Evolutionary conservation across 2,888 invertebrate genomes (phyloP), one percentile per base, ranked within the genome.

Genomic region (Alviniconcha strummeri): DNA sequence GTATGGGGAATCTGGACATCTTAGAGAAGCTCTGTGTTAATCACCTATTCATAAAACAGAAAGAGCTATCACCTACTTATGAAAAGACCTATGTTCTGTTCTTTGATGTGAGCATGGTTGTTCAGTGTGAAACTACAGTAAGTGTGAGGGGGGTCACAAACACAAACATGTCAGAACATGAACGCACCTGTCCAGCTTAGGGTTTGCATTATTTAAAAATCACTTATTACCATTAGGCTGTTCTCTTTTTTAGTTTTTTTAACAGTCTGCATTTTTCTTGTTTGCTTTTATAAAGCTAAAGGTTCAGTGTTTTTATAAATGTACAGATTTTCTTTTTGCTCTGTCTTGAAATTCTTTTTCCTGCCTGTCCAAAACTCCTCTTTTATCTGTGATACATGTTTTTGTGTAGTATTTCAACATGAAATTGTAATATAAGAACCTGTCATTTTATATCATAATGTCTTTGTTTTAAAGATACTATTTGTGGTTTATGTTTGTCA

Each of bases 31-130:
- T 36, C 36, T 36, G 36, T 36, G 36, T 36, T 36, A 36, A 36
- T 36, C 36, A 36, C 36, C 36, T 36, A 36, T 82, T 77, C 19
- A 71, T 82, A 5, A 82, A 82, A 57, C 75, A 82, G 56, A 82
- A 60, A 36, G 82, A 82, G 11, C 82, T 82, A 1, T 76, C 82
- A 19, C 36, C 76, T 11, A 36, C 71, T 54, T 82, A 77, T 56
- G 64, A n/a, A 69, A 82, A 69, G n/a, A 82, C 77, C 69, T 67
- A 77, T n/a, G 19, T 56, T 19, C 52, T 82, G 9, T 82, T 56
- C 64, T 77, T 82, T 56, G 82, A 82, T 11, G 13, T 77, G 5
- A 67, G 15, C 15, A 69, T 82, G 77, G 77, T 82, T 9, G 36
- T 11, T 54, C 79, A n/a, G 5, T 64, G 79, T 13, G 79, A 79